Conservation (phyloP, 1,140 invertebrate species). For the Heliconius nattereri region DNA sequence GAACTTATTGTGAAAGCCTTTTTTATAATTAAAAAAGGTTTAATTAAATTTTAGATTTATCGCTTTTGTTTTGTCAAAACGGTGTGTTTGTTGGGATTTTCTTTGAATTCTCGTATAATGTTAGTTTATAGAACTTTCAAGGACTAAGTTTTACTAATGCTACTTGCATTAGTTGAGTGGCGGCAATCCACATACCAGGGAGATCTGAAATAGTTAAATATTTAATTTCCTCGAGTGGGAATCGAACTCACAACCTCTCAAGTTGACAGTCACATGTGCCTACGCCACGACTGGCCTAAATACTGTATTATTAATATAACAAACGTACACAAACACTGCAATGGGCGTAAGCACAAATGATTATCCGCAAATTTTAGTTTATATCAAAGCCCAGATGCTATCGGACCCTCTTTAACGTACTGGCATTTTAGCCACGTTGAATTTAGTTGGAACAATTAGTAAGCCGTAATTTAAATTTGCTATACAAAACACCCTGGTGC, state of each 20-base stretch:
- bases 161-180: too few species aligned
- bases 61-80: conserved; percentile 9
- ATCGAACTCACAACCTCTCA: too few species aligned
- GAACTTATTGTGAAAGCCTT: conserved; percentile 25
- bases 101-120: neutral
- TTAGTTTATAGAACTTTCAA: too few species aligned
- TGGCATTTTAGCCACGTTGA: conserved; percentile 31
- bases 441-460: conserved; percentile 39
- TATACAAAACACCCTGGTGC: conserved; percentile 26
- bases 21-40: conserved; percentile 12
- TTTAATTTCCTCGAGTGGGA: too few species aligned
- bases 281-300: too few species aligned
- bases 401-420: conserved; percentile 26
- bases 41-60: conserved; percentile 3
- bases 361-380: conserved; percentile 9
- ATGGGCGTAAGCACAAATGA: neutral
- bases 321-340: neutral
- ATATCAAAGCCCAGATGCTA: conserved; percentile 19
- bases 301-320: neutral
- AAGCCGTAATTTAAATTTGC: conserved; percentile 40
- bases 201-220: too few species aligned
- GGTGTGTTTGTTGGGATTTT: neutral
- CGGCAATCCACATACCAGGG: too few species aligned
- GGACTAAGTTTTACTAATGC: too few species aligned
- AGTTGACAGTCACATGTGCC: too few species aligned